Evolutionary conservation across 2,888 invertebrate species (phyloP).

Genomic region (Zelleria hepariella): DNA sequence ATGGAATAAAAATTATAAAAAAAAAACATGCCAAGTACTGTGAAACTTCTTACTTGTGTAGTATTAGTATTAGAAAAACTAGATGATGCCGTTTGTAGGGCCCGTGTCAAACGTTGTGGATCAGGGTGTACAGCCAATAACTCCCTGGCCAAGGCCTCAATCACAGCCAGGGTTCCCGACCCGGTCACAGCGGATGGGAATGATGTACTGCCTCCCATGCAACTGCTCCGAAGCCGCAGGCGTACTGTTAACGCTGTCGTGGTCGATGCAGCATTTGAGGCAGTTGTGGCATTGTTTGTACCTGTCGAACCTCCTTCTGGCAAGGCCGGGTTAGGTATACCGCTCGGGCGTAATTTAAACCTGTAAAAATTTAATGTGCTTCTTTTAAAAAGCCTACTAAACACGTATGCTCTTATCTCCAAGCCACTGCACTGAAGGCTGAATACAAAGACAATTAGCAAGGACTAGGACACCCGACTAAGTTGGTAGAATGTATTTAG

Average conservation of each 20-base stretch:
- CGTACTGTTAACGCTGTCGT: slow-evolving; percentile 38
- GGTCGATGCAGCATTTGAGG: slow-evolving; percentile 17
- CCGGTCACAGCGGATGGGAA: slow-evolving; percentile 46
- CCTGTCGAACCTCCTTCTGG: slow-evolving; percentile 63
- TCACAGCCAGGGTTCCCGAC: slow-evolving; percentile 46
- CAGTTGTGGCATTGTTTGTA: slow-evolving; percentile 33
- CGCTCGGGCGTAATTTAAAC: slow-evolving; percentile 66
- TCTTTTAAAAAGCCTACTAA: not conserved
- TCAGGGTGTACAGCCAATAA: slow-evolving; percentile 61
- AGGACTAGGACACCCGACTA: too few species aligned
- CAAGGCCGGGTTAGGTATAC: slow-evolving; percentile 59
- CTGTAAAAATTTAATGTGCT: slow-evolving; percentile 29
- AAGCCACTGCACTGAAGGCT: too few species aligned
- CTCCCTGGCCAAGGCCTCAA: slow-evolving; percentile 52
- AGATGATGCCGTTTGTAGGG: slow-evolving; percentile 67
- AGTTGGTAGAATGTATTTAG: too few species aligned
- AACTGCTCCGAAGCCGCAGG: slow-evolving; percentile 45
- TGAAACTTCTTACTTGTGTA: slow-evolving; percentile 40
- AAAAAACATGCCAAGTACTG: not conserved
- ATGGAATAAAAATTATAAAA: not conserved
- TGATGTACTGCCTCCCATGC: slow-evolving; percentile 48
- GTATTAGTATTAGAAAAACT: slow-evolving; percentile 58
- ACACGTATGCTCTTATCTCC: too few species aligned
- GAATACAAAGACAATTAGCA: too few species aligned
- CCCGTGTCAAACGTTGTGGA: slow-evolving; percentile 66